Conservation (phyloP, 2,888 invertebrate species). For the Trachelus iudaicus region DNA sequence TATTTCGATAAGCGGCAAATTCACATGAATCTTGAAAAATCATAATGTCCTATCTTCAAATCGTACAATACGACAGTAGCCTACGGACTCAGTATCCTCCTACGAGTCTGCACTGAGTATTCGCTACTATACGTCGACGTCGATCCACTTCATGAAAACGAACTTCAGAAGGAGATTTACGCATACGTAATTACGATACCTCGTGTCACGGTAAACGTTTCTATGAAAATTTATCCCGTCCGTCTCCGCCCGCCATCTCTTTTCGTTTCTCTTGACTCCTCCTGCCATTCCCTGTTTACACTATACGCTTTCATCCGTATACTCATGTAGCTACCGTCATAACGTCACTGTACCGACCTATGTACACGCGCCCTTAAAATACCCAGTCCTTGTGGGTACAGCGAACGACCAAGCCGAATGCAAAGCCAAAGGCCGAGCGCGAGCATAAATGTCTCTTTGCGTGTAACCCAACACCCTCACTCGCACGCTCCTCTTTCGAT, state of each 20-base stretch:
- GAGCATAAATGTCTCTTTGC: constrained; percentile 40
- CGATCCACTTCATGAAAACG: neutral
- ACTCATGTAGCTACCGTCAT: neutral
- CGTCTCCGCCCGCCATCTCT: neutral
- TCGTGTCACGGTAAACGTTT: neutral
- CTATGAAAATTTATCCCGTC: neutral
- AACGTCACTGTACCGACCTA: neutral
- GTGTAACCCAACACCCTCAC: constrained; percentile 36
- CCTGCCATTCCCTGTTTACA: neutral
- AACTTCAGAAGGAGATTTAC: too few species aligned
- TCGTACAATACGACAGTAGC: neutral
- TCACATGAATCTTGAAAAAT: too few species aligned
- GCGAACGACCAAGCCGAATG: neutral
- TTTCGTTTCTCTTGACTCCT: neutral
- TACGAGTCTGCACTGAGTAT: neutral
- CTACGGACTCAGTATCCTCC: too few species aligned
- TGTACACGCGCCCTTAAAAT: neutral
- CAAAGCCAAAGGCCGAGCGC: constrained; percentile 28
- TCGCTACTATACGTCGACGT: neutral
- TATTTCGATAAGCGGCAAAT: neutral
- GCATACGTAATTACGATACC: neutral
- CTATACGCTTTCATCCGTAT: neutral
- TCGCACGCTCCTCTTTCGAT: constrained; percentile 19
- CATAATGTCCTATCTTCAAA: neutral
- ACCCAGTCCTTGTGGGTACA: neutral